Conservation (phyloP, 2,797 vertebrate species). For the Enteromius viviparus region DNA sequence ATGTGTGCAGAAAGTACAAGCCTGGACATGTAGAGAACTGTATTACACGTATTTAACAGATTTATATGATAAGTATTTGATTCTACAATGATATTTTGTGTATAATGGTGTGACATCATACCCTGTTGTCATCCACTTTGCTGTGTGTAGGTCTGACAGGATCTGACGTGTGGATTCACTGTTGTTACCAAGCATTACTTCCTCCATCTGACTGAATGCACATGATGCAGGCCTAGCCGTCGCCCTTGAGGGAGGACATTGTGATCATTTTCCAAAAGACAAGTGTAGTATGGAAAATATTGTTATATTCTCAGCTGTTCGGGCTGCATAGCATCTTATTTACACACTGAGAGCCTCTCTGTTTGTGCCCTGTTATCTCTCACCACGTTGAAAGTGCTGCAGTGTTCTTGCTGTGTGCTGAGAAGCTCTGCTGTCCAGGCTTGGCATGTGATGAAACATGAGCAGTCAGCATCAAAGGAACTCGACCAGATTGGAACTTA, state of each 20-base stretch:
- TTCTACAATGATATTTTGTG: not conserved
- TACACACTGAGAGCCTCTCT: constrained; percentile 9
- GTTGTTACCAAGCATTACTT: constrained; percentile 68
- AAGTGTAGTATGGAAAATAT: not conserved
- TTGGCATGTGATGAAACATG: constrained; percentile 36
- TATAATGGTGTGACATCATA: constrained; percentile 51
- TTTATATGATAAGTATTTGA: not conserved
- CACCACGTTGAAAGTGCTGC: constrained; percentile 46
- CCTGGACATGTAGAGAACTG: not conserved
- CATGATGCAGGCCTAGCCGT: constrained; percentile 20
- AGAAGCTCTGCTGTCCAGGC: constrained; percentile 35
- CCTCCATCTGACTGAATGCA: constrained; percentile 27
- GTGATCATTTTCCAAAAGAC: not conserved
- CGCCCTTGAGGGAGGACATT: constrained; percentile 36
- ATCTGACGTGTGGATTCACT: constrained; percentile 59
- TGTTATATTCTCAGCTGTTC: not conserved
- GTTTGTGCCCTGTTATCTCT: constrained; percentile 30
- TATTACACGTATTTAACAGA: no score
- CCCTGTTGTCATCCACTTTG: constrained; percentile 63
- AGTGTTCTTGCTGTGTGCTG: constrained; percentile 25
- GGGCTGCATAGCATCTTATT: not conserved
- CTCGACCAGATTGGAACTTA: constrained; percentile 2
- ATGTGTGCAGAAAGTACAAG: not conserved
- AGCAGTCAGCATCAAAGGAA: constrained; percentile 26
- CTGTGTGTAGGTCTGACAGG: constrained; percentile 60